Evolutionary conservation across 2,113 vertebrate genomes (phyloP).

Genomic region (Neogale vison): DNA sequence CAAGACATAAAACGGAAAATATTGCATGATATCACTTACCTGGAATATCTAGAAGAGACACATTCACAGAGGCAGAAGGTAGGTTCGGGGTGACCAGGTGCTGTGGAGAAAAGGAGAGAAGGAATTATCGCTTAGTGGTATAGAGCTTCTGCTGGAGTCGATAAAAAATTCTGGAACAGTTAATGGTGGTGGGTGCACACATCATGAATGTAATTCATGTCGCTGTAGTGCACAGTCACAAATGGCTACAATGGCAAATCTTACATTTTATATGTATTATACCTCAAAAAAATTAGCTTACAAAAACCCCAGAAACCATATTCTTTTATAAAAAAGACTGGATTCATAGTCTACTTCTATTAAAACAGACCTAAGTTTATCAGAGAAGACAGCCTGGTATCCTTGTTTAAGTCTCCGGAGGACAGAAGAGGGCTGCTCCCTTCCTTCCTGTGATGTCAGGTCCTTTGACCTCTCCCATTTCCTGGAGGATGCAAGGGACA

Average conservation of each 20-base stretch:
- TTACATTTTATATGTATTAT: not conserved
- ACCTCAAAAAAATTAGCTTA: not conserved
- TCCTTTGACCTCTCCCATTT: not conserved
- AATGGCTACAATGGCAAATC: not conserved
- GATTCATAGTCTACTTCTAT: not conserved
- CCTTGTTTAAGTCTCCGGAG: not conserved
- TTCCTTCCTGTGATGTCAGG: not conserved
- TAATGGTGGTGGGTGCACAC: not conserved
- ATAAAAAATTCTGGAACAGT: not conserved
- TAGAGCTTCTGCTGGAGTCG: not conserved
- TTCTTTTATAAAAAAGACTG: not conserved
- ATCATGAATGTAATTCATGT: not conserved
- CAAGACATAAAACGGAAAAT: not conserved
- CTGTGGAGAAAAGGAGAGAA: not conserved
- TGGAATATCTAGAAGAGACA: not conserved
- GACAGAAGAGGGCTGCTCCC: not conserved
- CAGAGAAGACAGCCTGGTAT: not conserved
- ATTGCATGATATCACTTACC: not conserved
- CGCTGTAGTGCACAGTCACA: not conserved
- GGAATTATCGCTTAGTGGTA: not conserved
- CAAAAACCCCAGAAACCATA: not conserved
- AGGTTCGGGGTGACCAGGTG: not conserved
- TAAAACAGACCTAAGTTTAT: not conserved
- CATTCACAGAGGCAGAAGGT: not conserved
- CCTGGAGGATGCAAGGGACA: not conserved